These are phyloP conservation scores for Hofmannophila pseudospretella DNA, from an alignment of 2,888 invertebrate genomes.

Conservation along the genomic window DNA sequence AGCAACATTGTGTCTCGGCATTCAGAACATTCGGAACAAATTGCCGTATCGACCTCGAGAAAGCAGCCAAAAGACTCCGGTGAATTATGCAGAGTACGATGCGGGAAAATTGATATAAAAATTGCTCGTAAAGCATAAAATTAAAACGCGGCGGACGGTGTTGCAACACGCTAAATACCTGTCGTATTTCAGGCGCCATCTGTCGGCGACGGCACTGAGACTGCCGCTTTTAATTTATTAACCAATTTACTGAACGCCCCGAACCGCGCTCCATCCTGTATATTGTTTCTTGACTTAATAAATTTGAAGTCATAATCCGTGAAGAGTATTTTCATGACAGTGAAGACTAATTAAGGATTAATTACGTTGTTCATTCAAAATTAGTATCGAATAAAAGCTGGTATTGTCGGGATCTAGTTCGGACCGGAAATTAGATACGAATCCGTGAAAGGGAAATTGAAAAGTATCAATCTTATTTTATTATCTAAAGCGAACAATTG, in stretches of 20 bases:
- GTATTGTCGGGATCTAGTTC: no score
- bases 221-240: slow-evolving; percentile 75
- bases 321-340: slow-evolving; percentile 45
- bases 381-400: no score
- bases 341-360: slow-evolving; percentile 34
- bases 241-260: slow-evolving; percentile 70
- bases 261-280: slow-evolving; percentile 58
- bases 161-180: slow-evolving; percentile 76
- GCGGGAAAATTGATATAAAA: slow-evolving; percentile 70
- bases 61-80: slow-evolving; percentile 10
- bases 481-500: no score
- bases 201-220: slow-evolving; percentile 71
- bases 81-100: slow-evolving; percentile 59
- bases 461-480: no score
- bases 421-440: no score
- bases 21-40: slow-evolving; percentile 41
- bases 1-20: slow-evolving; percentile 28
- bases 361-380: background rate
- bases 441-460: no score
- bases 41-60: slow-evolving; percentile 41
- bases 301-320: slow-evolving; percentile 63
- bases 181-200: slow-evolving; percentile 75
- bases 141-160: slow-evolving; percentile 69
- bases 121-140: slow-evolving; percentile 74
- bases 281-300: slow-evolving; percentile 74